Evolutionary conservation across 2,797 vertebrate genomes (phyloP).

Genomic region (Ctenochaetus hawaiiensis): DNA sequence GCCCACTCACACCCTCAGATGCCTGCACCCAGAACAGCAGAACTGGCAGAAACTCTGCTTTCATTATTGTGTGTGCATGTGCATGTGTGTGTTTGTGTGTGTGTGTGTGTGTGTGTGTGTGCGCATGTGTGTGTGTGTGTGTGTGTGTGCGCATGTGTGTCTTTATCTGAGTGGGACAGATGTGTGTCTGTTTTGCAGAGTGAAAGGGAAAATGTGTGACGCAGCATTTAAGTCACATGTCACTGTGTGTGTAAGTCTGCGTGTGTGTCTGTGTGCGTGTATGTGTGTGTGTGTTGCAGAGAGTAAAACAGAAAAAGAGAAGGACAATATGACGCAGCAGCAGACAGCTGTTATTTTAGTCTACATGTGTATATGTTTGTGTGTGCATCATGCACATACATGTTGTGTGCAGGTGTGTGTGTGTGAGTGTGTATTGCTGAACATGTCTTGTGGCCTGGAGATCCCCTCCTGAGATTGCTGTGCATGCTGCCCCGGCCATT

Average conservation of each 20-base stretch:
- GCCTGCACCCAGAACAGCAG: slow-evolving; percentile 25
- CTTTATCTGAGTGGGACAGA: slow-evolving; percentile 29
- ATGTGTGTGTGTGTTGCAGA: slow-evolving; percentile 32
- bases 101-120: background rate
- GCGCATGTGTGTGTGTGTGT: background rate
- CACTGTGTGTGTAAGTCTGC: slow-evolving; percentile 22
- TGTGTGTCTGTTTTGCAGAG: slow-evolving; percentile 39
- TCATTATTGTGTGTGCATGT: slow-evolving; percentile 20
- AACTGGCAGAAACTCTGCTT: slow-evolving; percentile 31
- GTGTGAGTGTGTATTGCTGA: background rate
- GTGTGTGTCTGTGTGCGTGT: slow-evolving; percentile 23
- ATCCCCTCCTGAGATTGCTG: background rate
- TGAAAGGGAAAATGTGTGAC: slow-evolving; percentile 46
- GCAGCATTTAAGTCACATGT: slow-evolving; percentile 57
- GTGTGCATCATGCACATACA: background rate
- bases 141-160: slow-evolving; percentile 11
- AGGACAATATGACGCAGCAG: slow-evolving; percentile 61
- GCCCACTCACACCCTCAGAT: slow-evolving; percentile 19
- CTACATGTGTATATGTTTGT: background rate
- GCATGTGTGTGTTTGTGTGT: background rate
- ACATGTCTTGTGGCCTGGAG: background rate
- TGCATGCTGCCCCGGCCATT: slow-evolving; percentile 4
- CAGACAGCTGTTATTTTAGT: slow-evolving; percentile 44
- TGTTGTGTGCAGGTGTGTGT: background rate
- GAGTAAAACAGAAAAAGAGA: slow-evolving; percentile 21